Percentiles rank a stretch among this genome's conserved stretches.
phyloP scores from a whole-genome alignment of 2,113 vertebrate genomes.

The Pseudopodoces humilis region DNA sequence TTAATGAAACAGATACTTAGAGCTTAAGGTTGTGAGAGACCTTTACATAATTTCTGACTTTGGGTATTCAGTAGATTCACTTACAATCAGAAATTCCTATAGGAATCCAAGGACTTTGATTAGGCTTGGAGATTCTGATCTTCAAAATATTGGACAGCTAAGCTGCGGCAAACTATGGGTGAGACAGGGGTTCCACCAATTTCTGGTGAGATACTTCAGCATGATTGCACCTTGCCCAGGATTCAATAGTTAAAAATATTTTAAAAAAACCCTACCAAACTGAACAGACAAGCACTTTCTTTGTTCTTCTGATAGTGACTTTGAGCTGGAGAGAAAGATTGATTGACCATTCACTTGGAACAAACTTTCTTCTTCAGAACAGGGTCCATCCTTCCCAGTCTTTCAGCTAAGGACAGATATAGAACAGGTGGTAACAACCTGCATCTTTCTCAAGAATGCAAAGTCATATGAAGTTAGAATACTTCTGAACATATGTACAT shows the following conservation, averaged over 20 bases:
- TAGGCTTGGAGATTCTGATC: neutral
- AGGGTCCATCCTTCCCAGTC: neutral
- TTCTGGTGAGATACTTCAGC: neutral
- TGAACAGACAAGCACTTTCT: neutral
- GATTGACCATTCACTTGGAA: neutral
- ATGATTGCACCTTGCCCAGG: neutral
- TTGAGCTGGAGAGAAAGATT: neutral
- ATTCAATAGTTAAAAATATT: neutral
- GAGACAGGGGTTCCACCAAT: neutral
- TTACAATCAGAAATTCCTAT: neutral
- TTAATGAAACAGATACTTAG: neutral
- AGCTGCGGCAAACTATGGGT: neutral
- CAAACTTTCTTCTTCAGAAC: neutral
- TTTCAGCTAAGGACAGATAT: neutral
- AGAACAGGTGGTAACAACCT: neutral
- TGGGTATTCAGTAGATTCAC: neutral
- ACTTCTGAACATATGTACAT: neutral
- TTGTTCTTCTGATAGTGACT: neutral
- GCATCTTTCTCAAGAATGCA: neutral
- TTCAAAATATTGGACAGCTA: neutral
- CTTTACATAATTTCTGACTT: neutral
- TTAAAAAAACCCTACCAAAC: neutral
- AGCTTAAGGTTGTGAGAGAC: neutral
- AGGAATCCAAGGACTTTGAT: neutral
- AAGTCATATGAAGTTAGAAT: neutral